Percentiles rank a stretch among this genome's conserved stretches.
These are phyloP conservation scores for Anoplopoma fimbria DNA, from an alignment of 2,113 vertebrate genomes.

Conservation along the genomic window DNA sequence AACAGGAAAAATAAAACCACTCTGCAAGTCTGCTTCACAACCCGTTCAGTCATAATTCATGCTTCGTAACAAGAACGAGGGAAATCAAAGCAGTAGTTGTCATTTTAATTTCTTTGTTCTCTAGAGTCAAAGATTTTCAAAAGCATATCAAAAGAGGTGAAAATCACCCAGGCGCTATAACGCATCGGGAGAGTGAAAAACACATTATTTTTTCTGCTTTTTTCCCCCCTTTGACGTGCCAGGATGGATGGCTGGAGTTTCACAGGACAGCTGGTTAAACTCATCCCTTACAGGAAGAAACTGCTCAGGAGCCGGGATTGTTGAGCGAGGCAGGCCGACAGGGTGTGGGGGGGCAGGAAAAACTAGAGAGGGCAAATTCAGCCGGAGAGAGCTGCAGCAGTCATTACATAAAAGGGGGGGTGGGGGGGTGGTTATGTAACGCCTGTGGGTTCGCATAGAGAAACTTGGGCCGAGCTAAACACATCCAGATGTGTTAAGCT, in stretches of 20 bases:
- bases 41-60: conserved; percentile 14
- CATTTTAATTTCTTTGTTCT: conserved; percentile 44
- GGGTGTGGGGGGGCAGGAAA: conserved; percentile 72
- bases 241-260: neutral
- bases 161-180: conserved; percentile 26
- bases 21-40: conserved; percentile 22
- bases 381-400: conserved; percentile 77
- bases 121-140: conserved; percentile 34
- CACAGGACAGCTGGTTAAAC: conserved; percentile 39
- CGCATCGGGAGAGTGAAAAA: neutral
- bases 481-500: conserved; percentile 78
- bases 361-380: conserved; percentile 69
- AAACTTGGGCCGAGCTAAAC: conserved; percentile 72
- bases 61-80: conserved; percentile 12
- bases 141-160: conserved; percentile 30
- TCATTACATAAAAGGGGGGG: conserved; percentile 77
- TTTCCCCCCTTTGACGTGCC: neutral
- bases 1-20: neutral
- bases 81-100: conserved; percentile 48
- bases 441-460: conserved; percentile 71
- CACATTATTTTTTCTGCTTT: neutral
- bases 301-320: conserved; percentile 20
- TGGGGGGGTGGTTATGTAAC: conserved; percentile 69
- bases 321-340: conserved; percentile 40
- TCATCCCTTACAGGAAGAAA: conserved; percentile 35